Evolutionary conservation across 2,888 invertebrate genomes (phyloP), one percentile per base, ranked within the genome.

Genomic region (Lasioglossum villosulum): DNA sequence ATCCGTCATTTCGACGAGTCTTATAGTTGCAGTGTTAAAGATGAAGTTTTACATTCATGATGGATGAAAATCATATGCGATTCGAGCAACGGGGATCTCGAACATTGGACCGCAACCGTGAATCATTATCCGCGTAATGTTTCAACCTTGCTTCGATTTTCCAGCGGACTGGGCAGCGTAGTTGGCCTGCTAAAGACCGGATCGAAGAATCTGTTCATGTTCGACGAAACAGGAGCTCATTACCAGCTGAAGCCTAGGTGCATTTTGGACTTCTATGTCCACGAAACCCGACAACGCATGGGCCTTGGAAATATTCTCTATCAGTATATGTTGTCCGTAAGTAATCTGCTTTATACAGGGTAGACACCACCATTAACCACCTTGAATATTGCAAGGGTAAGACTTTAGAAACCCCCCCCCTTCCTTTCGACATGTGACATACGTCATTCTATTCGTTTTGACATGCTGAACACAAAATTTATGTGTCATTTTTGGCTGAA

Each of bases 231-330:
- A 79, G 97, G 97, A 27, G 95, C 96, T 75, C 97, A 97, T 90
- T 97, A 97, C 94, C 98, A 98, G 95, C 96, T 98, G 82, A 96
- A 97, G 88, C 97, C 99, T 0, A 96, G 98, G 23, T 99, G 99
- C 95, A 97, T 99, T 81, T 96, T 99, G 75, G 99, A 99, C 95
- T 99, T 99, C 96, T 99, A 98, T 95, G 97, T 99, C 39, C 97
- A 98, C 93, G 97, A 97, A 94, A 97, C 97, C 4, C 96, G 97
- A 73, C 99, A 99, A 95, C 97, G 99, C 80, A 96, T 96, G 94
- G 99, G 99, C 4, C 96, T 97, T 93, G 99, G 99, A 4, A 97
- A 97, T 92, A 95, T 96, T 83, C 96, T 99, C 23, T 99, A 98
- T 95, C 98, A 99, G 90, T 96, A 97, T 92, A 99, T 99, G 99